phyloP scores from a whole-genome alignment of 2,888 invertebrate species.

The Nasonovia ribisnigri region DNA sequence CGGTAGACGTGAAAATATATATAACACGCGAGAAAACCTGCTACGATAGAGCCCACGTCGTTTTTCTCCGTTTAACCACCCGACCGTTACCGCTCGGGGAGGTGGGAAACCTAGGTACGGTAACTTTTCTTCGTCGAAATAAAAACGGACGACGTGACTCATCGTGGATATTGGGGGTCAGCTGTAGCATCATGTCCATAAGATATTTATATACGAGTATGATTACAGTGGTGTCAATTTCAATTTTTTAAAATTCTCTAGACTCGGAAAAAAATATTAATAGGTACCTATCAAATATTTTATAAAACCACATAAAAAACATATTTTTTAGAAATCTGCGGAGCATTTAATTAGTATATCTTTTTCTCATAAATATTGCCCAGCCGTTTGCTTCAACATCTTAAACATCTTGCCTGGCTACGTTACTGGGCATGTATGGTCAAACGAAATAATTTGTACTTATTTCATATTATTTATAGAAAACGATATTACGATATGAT shows the following conservation, averaged over 20 bases:
- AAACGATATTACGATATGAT: not conserved
- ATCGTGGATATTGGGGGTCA: not conserved
- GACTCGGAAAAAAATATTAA: not conserved
- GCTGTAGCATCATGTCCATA: not conserved
- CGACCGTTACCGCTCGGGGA: not conserved
- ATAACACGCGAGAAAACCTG: not conserved
- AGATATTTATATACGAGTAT: not conserved
- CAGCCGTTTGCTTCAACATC: too few species aligned
- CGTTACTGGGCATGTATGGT: not conserved
- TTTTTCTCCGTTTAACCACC: constrained; percentile 40
- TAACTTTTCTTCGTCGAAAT: not conserved
- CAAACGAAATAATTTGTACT: not conserved
- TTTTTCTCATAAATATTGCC: too few species aligned
- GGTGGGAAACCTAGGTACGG: not conserved
- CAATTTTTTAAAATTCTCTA: not conserved
- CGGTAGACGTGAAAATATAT: constrained; percentile 3
- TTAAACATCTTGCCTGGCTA: too few species aligned
- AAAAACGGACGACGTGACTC: not conserved
- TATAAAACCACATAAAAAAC: too few species aligned
- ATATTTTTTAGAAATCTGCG: too few species aligned
- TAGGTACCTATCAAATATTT: too few species aligned
- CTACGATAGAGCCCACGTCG: constrained; percentile 1
- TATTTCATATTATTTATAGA: not conserved
- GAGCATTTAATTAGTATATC: too few species aligned
- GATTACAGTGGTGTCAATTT: not conserved